Percentiles rank a stretch among this genome's conserved stretches.
Evolutionary conservation across 2,888 invertebrate species (phyloP).

Genomic region (Melieria crassipennis): DNA sequence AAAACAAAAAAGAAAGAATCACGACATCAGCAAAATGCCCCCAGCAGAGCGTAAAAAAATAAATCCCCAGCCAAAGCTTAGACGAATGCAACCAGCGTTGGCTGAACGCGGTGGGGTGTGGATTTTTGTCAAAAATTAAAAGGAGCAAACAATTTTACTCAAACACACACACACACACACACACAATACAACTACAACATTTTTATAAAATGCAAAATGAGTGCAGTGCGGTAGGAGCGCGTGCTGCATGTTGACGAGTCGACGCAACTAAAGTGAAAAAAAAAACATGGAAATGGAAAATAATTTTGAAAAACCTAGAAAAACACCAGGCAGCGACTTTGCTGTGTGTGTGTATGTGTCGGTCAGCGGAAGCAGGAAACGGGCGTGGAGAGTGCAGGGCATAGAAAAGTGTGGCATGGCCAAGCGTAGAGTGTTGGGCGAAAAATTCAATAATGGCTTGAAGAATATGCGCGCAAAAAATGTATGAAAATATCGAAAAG

Average conservation of each 20-base stretch:
- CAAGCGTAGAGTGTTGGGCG: slow-evolving; percentile 15
- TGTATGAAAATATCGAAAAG: not conserved
- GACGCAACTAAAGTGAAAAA: slow-evolving; percentile 12
- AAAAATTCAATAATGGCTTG: slow-evolving; percentile 36
- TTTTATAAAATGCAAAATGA: slow-evolving; percentile 26
- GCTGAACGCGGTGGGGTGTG: not conserved
- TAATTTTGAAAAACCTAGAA: slow-evolving; percentile 25
- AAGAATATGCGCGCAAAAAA: slow-evolving; percentile 18
- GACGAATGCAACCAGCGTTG: slow-evolving; percentile 30
- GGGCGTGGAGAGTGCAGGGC: not conserved
- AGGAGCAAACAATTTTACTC: not conserved
- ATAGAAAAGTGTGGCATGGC: not conserved
- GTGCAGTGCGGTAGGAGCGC: slow-evolving; percentile 8
- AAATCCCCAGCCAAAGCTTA: slow-evolving; percentile 63
- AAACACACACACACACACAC: not conserved
- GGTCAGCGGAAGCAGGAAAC: not conserved
- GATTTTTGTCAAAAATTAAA: slow-evolving; percentile 5
- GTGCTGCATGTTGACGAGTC: not conserved
- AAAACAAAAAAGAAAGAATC: slow-evolving; percentile 44
- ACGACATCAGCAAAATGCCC: slow-evolving; percentile 56
- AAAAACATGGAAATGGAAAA: slow-evolving; percentile 25
- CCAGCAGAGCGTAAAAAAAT: slow-evolving; percentile 28
- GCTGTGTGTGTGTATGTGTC: no score
- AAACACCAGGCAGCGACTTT: not conserved
- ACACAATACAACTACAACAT: slow-evolving; percentile 25